Percentiles rank a stretch among this genome's conserved stretches.
phyloP scores from a whole-genome alignment of 2,113 vertebrate genomes.

The Neogale vison region DNA sequence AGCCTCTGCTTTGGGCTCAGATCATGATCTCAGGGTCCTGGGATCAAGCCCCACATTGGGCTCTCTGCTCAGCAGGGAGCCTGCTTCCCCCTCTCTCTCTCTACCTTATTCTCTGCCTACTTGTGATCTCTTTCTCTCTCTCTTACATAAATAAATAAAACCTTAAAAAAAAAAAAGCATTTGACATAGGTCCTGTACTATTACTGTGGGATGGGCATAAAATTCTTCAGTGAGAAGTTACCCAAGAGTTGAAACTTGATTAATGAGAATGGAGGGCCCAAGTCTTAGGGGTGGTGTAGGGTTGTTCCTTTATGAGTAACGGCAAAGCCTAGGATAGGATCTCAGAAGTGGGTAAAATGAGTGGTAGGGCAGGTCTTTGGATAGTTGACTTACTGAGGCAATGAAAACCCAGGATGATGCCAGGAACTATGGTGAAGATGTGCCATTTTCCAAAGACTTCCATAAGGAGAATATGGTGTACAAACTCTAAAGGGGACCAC shows the following conservation, averaged over 20 bases:
- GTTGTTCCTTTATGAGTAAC: background rate
- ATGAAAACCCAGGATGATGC: background rate
- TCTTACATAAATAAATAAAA: no score
- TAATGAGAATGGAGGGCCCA: background rate
- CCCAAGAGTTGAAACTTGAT: background rate
- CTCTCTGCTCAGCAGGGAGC: no score
- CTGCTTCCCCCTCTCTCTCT: no score
- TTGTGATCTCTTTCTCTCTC: no score
- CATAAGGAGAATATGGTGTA: background rate
- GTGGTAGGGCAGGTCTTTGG: background rate
- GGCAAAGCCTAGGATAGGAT: background rate
- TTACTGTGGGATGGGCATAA: background rate
- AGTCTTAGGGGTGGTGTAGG: background rate
- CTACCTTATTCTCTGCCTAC: no score
- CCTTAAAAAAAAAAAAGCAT: background rate
- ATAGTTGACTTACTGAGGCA: background rate
- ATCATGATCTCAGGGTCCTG: no score
- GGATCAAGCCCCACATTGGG: no score
- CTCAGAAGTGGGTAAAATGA: background rate
- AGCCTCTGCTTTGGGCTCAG: no score
- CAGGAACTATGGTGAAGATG: background rate
- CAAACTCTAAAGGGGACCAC: accelerated
- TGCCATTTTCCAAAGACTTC: background rate
- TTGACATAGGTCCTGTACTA: background rate
- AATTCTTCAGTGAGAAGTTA: background rate